A percentile compares a stretch with the other conserved stretches of the same genome.
phyloP scores from a whole-genome alignment of 2,888 invertebrate genomes.

The Deladenus siricidicola region DNA sequence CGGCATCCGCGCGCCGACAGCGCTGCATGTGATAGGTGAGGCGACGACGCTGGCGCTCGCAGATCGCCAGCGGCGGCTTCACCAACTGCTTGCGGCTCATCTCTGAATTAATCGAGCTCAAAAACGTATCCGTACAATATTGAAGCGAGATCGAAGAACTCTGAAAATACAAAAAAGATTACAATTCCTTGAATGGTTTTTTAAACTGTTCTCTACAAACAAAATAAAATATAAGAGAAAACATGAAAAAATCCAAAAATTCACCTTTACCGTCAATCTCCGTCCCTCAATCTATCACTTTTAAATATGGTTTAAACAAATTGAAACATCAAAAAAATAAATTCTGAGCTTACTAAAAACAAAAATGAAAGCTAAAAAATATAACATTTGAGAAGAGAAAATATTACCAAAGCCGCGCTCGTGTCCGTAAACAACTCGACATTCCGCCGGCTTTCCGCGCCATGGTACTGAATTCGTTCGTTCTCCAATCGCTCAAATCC shows the following conservation, averaged over 20 bases:
- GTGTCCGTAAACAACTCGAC: conserved; percentile 8
- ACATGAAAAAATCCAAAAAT: too few species aligned
- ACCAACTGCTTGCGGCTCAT: conserved; percentile 7
- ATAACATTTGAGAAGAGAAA: neutral
- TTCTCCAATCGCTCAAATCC: too few species aligned
- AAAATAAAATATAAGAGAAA: neutral
- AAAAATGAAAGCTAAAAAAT: neutral
- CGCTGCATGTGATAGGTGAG: neutral
- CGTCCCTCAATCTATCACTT: too few species aligned
- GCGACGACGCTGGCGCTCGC: neutral
- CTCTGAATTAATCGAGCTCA: conserved; percentile 2
- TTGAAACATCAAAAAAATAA: neutral
- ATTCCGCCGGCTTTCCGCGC: conserved; percentile 2
- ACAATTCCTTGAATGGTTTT: neutral
- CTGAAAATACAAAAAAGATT: neutral
- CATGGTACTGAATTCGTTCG: neutral
- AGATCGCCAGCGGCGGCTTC: neutral
- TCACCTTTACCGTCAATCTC: too few species aligned
- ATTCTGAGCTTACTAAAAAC: neutral
- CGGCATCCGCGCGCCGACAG: neutral
- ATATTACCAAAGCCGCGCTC: neutral
- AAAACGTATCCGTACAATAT: neutral
- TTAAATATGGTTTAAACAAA: neutral
- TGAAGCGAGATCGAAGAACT: conserved; percentile 1
- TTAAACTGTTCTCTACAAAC: neutral